Base-by-base conservation (phyloP, 2,888 invertebrate species). In the Eulithis testata region DNA sequence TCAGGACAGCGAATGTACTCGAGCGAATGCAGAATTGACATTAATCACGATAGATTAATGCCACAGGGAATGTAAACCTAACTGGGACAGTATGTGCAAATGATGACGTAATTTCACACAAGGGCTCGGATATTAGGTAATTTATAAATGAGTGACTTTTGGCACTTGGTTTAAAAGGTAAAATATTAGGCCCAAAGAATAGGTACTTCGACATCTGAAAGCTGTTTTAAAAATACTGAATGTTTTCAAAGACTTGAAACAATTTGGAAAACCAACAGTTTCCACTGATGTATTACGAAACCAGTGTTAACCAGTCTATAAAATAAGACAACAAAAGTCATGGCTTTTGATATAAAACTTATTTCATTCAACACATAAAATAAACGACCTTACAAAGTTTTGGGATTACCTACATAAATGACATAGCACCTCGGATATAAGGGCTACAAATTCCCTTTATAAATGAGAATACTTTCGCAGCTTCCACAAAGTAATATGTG, bases 1-100 rank as follows among this genome's bases (percentile, higher is more conserved):
- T 90, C 88, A 85, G 86, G 80, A 84, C 79, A 80, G 77, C 79
- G 72, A 77, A 74, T 76, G 76, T 76, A 79, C 76, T 69, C 73
- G 74, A 76, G 72, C 75, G 76, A 71, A 72, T 79, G 74, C 72
- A 78, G 76, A 74, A 81, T 77, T 76, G 80, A 84, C 82, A 76
- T 82, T 84, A 81, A 86, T 85, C 78, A 77, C 72, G 78, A 76
- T 73, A 70, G 80, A 79, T 79, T 79, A 80, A 78, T 77, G 74
- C 77, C 77, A 76, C 71, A 67, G 63, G 68, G 75, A 73, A 66
- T 66, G 72, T 60, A 73, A 66, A 60, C 63, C 54, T 50, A 65
- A 71, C 68, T 57, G 62, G 64, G 63, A 61, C 61, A 65, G 66
- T 52, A 40, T 60, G 59, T 57, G 63, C 56, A 60, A 62, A 62